Conservation (phyloP, 2,797 vertebrate species). For the Peromyscus melanophrys region DNA sequence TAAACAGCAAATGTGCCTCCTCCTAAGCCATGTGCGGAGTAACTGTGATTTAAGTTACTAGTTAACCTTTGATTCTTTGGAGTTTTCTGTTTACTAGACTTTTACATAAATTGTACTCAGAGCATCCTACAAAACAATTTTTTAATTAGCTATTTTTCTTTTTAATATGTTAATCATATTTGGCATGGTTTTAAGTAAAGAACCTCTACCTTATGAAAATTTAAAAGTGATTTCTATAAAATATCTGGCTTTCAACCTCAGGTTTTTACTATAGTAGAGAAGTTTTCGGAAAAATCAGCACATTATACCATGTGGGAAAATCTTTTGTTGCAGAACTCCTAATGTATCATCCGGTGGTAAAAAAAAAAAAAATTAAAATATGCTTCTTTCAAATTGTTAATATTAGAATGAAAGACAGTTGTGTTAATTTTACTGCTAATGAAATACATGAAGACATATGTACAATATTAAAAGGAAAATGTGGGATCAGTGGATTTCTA, state of each 20-base stretch:
- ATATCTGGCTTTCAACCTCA: conserved; percentile 25
- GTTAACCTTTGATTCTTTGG: conserved; percentile 7
- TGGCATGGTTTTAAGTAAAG: conserved; percentile 47
- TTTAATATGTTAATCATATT: conserved; percentile 64
- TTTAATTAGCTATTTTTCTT: conserved; percentile 29
- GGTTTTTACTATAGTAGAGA: neutral
- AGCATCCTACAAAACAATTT: neutral
- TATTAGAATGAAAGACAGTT: conserved; percentile 65
- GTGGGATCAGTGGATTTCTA: conserved; percentile 38
- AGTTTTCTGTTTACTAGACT: conserved; percentile 52
- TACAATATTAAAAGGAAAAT: conserved; percentile 57
- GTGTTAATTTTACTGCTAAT: conserved; percentile 58
- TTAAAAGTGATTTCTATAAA: conserved; percentile 46
- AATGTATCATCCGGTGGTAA: conserved; percentile 47
- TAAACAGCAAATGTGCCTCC: neutral
- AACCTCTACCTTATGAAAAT: neutral
- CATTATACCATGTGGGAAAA: conserved; percentile 64
- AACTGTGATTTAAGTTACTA: conserved; percentile 21
- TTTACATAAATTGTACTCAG: conserved; percentile 7
- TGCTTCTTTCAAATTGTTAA: conserved; percentile 66
- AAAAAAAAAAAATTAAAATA: conserved; percentile 66
- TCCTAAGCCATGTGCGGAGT: neutral
- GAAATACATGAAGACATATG: conserved; percentile 63
- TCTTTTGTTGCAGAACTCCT: conserved; percentile 54
- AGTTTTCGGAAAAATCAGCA: conserved; percentile 42